phyloP scores from a whole-genome alignment of 2,113 vertebrate genomes.

The Accipiter cooperii region DNA sequence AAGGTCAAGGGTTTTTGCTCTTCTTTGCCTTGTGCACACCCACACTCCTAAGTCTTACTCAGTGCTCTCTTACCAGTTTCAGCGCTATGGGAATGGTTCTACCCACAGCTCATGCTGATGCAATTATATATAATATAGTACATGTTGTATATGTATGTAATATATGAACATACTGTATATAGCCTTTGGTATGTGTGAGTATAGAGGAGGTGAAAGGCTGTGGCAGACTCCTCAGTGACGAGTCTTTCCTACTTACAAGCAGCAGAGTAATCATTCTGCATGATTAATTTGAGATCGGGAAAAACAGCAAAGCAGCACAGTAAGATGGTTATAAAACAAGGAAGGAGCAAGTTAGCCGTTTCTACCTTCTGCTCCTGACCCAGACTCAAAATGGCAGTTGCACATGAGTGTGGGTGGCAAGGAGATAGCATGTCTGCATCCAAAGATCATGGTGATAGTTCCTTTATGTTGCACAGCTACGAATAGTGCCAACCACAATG shows the following conservation, averaged over 20 bases:
- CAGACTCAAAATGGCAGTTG: neutral
- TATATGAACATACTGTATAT: neutral
- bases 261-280: neutral
- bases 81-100: neutral
- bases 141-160: neutral
- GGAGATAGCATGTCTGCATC: neutral
- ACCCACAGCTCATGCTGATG: neutral
- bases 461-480: neutral
- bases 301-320: neutral
- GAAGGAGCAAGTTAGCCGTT: neutral
- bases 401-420: neutral
- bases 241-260: neutral
- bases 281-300: neutral
- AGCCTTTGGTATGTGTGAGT: neutral
- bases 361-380: neutral
- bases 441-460: neutral
- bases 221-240: neutral
- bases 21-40: neutral
- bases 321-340: neutral
- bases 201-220: neutral
- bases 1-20: neutral
- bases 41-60: neutral
- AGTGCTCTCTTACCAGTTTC: neutral
- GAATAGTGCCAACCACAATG: neutral
- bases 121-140: neutral